Percentiles rank a stretch among this genome's conserved stretches.
Evolutionary conservation across 92 coral and sea anemone genomes (phyloP).

Genomic region (Epizoanthus rinbou): DNA sequence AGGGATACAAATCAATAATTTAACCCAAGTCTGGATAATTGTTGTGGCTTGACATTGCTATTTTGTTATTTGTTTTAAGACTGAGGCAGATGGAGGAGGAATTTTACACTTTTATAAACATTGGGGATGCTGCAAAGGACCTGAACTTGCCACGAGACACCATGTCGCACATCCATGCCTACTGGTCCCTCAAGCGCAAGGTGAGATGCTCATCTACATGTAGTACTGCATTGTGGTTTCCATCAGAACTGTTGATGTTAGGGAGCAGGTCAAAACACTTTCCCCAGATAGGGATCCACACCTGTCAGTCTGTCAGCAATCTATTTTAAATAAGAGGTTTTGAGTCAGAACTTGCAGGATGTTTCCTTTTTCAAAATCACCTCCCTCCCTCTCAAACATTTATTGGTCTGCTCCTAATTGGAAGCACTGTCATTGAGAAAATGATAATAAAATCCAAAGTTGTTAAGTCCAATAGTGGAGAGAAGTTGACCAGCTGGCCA

Average conservation of each 20-base stretch:
- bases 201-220: conserved; percentile 30
- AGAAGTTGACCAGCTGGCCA: too few relatives aligned
- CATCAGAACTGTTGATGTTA: too few relatives aligned
- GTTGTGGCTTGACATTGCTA: not conserved
- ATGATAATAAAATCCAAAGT: not conserved
- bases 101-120: conserved; percentile 80
- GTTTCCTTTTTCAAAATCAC: too few relatives aligned
- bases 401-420: too few relatives aligned
- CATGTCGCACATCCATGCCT: conserved; percentile 77
- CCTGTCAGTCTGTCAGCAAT: too few relatives aligned
- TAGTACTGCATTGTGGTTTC: too few relatives aligned
- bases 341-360: too few relatives aligned
- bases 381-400: too few relatives aligned
- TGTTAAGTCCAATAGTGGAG: not conserved
- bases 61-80: conserved; percentile 47
- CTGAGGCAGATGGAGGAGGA: conserved; percentile 95
- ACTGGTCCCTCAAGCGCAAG: conserved; percentile 97
- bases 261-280: too few relatives aligned
- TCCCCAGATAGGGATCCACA: too few relatives aligned
- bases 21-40: not conserved
- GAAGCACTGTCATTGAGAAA: not conserved
- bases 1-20: too few relatives aligned
- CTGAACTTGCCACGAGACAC: conserved; percentile 81
- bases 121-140: conserved; percentile 78
- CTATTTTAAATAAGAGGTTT: too few relatives aligned